Base-by-base conservation (phyloP, 2,888 invertebrate species). In the Agrotis exclamationis region DNA sequence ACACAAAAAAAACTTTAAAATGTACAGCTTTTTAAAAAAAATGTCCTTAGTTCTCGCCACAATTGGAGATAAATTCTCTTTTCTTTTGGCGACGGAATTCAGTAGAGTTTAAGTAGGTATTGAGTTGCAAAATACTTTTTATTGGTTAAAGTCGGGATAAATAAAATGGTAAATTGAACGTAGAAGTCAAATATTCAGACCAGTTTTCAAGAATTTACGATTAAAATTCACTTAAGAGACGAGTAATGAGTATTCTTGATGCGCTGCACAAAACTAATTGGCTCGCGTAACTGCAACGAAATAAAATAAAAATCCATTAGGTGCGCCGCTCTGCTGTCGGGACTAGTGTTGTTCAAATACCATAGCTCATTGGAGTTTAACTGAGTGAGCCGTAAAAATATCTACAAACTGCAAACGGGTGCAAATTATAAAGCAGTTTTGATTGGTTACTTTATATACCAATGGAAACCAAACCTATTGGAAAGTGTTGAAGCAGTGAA, bases 221-320 rank as follows among this genome's bases (percentile, higher is more conserved):
- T 88, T 83, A 79, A 85, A 87, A 88, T 89, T 87, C 86, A 86
- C 82, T 90, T 85, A 86, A 86, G 86, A 87, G 88, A 85, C 84
- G 83, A 89, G 87, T 90, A 91, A 92, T 92, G 88, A 92, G 90
- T 90, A 92, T 92, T 93, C 91, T 89, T 89, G 89, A 92, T 93
- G 93, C 92, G 91, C 91, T 91, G 90, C 87, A 90, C 89, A 88
- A 90, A 92, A 92, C 92, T 94, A 94, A 94, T 94, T 94, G 93
- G 93, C 89, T 90, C 83, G 87, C 85, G 89, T 88, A 90, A 91
- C 92, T 93, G 90, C 88, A 89, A 86, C 89, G 88, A 92, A 93
- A 93, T 93, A 93, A 93, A 93, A 78, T 93, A 93, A 93, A 93
- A 93, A 92, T 91, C 90, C 85, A 90, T 93, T 92, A 90, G 88